phyloP scores from a whole-genome alignment of 1,140 invertebrate genomes.

The Drosophila elegans region DNA sequence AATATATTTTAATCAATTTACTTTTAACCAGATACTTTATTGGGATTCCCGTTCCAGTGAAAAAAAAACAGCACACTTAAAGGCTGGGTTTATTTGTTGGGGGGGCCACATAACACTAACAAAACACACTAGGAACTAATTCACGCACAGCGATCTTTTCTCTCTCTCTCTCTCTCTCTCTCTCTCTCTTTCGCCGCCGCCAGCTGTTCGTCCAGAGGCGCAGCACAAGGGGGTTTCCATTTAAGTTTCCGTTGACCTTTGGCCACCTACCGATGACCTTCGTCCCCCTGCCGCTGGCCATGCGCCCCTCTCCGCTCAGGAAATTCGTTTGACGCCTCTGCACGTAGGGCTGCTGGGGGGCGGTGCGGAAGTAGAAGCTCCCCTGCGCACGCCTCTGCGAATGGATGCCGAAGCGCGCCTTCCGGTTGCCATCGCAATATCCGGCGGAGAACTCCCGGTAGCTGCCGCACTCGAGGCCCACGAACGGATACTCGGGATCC shows the following conservation, averaged over 20 bases:
- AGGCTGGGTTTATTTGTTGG: slow-evolving; percentile 15
- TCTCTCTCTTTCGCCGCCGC: slow-evolving; percentile 9
- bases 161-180: slow-evolving; percentile 3
- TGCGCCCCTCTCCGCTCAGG: slow-evolving; percentile 26
- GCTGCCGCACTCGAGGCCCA: slow-evolving; percentile 87
- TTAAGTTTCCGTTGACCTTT: not conserved
- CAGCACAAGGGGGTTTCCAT: not conserved
- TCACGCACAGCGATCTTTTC: not conserved
- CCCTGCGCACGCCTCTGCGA: slow-evolving; percentile 59
- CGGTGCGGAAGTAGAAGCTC: slow-evolving; percentile 73
- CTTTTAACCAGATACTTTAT: no score
- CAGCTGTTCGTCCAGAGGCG: slow-evolving; percentile 33
- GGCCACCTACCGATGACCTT: not conserved
- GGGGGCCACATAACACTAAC: slow-evolving; percentile 17
- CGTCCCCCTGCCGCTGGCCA: not conserved
- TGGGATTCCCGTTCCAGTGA: no score
- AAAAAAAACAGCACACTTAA: slow-evolving; percentile 12
- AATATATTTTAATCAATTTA: no score
- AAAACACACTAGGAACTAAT: slow-evolving; percentile 23
- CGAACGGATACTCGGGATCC: slow-evolving; percentile 86
- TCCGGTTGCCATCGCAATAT: slow-evolving; percentile 53
- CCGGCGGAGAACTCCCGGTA: slow-evolving; percentile 87
- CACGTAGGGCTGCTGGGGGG: slow-evolving; percentile 66
- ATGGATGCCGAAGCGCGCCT: slow-evolving; percentile 77
- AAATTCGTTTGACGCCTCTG: slow-evolving; percentile 32